Conservation (phyloP, 2,113 vertebrate species). For the Tursiops truncatus region DNA sequence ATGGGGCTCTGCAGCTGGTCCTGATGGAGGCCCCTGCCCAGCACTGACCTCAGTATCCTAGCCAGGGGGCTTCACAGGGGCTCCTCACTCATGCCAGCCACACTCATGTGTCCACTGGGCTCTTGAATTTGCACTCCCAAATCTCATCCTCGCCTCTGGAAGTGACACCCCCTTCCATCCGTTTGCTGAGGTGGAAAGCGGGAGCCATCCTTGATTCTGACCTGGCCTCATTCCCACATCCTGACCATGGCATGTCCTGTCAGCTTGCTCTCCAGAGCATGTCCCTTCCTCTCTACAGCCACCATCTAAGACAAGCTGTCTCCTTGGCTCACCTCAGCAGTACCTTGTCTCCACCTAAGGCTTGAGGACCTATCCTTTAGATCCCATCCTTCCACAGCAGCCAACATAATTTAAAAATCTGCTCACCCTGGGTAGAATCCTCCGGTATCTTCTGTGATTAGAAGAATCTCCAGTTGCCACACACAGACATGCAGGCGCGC, state of each 20-base stretch:
- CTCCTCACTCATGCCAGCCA: background rate
- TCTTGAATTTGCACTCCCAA: background rate
- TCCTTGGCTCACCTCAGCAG: background rate
- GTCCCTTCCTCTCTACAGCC: accelerated
- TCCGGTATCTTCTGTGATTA: background rate
- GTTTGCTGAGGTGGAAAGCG: background rate
- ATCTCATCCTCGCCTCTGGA: accelerated
- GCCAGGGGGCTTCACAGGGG: background rate
- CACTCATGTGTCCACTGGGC: accelerated
- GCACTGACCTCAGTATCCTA: accelerated
- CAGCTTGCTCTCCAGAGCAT: accelerated
- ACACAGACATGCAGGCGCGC: accelerated
- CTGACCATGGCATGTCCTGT: accelerated
- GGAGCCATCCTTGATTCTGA: background rate
- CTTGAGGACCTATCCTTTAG: background rate
- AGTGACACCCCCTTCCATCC: accelerated
- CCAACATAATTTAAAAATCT: background rate
- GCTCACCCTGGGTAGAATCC: background rate
- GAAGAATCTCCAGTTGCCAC: background rate
- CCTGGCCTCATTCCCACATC: background rate
- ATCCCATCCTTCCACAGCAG: too few species aligned
- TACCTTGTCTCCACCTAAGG: background rate
- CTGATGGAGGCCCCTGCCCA: background rate
- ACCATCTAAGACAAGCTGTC: background rate
- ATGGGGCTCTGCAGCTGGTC: background rate